Evolutionary conservation across 1,140 invertebrate genomes (phyloP), one percentile per base, ranked within the genome.

Genomic region (Drosophila ogumai): DNA sequence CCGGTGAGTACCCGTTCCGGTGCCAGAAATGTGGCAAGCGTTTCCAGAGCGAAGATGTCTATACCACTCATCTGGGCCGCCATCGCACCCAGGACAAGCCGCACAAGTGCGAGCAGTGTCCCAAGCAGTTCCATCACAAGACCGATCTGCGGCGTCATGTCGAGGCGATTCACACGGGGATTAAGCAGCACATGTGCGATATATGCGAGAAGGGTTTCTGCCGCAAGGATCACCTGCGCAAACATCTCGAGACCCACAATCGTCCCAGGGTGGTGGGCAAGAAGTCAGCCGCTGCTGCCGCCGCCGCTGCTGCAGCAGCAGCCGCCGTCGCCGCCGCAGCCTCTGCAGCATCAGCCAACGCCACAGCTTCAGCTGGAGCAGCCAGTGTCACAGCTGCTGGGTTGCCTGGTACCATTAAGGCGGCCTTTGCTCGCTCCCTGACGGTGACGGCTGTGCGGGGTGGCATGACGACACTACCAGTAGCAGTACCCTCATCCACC

Each of bases 211-310:
- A 98, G 93, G 96, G 97, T 25, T 98, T 98, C 93, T 98, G 97
- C 75, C 95, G 98, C 55, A 98, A 98, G 92, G 98, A 99, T 92
- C 98, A 99, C 92, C 97, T 99, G 96, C 95, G 97, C 63, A 99
- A 99, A 93, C 98, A 99, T 93, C 94, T 95, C 58, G 96, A 97
- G 59, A 99, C 97, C 25, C 98, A 99, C 93, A 94, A 93, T 49
- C 94, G 94, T 56, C 87, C 91, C 0, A 58, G 87, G 31, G 73
- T 87, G 8, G 84, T 85, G 44, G 68, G 72, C 59, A 90, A 91
- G 32, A 91, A 90, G 63, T 67, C 80, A 3, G 84, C 88, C 3
- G 81, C 90, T 1, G 72, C 69, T 6, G 75, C 75, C 0, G 71
- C 69, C 0, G 71, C 73, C 0, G 57, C 74, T 0, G 64, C 66